Percentiles rank a stretch among this genome's conserved stretches.
Conservation (phyloP, 2,888 invertebrate species). For the Lepidonotus clava region DNA sequence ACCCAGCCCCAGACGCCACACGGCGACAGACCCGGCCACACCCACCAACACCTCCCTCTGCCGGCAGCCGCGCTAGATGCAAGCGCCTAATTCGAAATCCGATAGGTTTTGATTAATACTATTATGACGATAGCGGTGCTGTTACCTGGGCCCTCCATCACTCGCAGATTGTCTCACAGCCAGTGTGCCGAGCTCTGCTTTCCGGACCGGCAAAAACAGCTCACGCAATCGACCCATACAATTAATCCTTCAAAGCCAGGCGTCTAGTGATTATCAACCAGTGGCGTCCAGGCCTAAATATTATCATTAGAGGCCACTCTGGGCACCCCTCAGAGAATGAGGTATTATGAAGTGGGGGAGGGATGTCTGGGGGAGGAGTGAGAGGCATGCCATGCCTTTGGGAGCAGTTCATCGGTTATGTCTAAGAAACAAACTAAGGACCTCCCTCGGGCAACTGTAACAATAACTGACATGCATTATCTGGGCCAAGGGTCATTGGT, state of each 20-base stretch:
- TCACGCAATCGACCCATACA: conserved; percentile 21
- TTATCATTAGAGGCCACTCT: conserved; percentile 45
- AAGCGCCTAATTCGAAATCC: not conserved
- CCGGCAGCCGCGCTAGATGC: not conserved
- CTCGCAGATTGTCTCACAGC: no score
- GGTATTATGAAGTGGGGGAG: no score
- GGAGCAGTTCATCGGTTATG: no score
- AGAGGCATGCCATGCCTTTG: no score
- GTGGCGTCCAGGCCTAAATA: not conserved
- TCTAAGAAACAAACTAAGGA: no score
- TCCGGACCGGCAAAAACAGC: not conserved
- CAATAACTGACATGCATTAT: no score
- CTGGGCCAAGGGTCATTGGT: no score
- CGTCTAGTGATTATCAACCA: conserved; percentile 2
- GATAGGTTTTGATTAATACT: conserved; percentile 42
- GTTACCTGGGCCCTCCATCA: not conserved
- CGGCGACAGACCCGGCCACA: not conserved
- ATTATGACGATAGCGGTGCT: not conserved
- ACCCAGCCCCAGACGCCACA: no score
- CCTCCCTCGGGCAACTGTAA: no score
- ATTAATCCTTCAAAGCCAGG: conserved; percentile 25
- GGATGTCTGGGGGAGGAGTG: no score
- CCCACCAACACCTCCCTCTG: not conserved
- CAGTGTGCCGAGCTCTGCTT: not conserved
- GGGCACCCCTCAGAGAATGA: no score